Evolutionary conservation across 2,888 invertebrate genomes (phyloP).

Genomic region (Dorcus hopei): DNA sequence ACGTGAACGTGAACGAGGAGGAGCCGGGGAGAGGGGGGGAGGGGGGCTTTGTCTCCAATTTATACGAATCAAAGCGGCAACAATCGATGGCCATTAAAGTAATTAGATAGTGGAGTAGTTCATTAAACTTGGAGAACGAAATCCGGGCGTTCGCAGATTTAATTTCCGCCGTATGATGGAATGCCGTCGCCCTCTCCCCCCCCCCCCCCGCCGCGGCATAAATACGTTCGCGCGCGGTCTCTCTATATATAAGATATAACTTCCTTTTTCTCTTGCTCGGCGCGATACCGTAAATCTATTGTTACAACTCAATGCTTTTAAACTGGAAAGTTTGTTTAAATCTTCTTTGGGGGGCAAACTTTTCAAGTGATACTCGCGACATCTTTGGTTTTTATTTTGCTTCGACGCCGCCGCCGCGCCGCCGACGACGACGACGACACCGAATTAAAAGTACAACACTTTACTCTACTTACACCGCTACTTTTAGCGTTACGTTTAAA

Average conservation of each 20-base stretch:
- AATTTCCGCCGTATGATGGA: constrained; percentile 32
- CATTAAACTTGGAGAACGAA: constrained; percentile 30
- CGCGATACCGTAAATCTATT: background rate
- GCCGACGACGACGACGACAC: background rate
- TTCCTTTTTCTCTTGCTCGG: background rate
- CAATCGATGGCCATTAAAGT: constrained; percentile 33
- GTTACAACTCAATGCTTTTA: background rate
- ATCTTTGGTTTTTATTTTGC: background rate
- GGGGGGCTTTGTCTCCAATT: constrained; percentile 17
- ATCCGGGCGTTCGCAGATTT: constrained; percentile 26
- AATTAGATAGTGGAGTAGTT: constrained; percentile 32
- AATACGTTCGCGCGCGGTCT: background rate
- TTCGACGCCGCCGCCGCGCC: background rate
- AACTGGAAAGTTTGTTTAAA: background rate
- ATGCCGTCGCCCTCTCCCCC: constrained; percentile 6
- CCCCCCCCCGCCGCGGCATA: background rate
- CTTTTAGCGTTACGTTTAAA: too few species aligned
- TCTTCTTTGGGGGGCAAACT: too few species aligned
- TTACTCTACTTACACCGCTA: too few species aligned
- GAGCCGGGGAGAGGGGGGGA: background rate
- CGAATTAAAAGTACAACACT: background rate
- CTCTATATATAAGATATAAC: background rate
- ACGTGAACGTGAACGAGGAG: too few species aligned
- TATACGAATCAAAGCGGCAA: constrained; percentile 20
- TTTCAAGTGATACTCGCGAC: too few species aligned